phyloP scores from a whole-genome alignment of 2,113 vertebrate genomes.

The Pithys albifrons region DNA sequence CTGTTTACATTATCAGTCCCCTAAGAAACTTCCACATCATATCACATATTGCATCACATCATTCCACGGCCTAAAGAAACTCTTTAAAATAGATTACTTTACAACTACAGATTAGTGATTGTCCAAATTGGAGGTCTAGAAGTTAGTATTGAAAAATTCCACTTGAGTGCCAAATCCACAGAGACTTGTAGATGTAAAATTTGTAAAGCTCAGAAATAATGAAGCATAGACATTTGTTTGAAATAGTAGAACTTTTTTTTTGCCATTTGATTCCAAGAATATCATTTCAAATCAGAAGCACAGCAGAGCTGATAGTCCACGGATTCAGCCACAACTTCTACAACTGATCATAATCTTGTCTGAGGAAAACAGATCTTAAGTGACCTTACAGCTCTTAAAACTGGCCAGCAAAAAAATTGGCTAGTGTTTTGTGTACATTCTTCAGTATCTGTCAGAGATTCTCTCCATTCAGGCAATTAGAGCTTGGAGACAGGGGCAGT shows the following conservation, averaged over 20 bases:
- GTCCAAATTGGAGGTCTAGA: background rate
- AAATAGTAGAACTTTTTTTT: background rate
- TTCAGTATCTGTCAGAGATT: background rate
- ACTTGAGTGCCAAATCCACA: background rate
- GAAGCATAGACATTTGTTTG: background rate
- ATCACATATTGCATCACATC: background rate
- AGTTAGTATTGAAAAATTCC: background rate
- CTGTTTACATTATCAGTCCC: background rate
- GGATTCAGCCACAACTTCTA: background rate
- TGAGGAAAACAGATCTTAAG: background rate
- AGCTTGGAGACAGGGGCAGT: background rate
- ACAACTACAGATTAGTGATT: background rate
- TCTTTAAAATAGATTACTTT: background rate
- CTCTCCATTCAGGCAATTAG: background rate
- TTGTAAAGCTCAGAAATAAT: background rate
- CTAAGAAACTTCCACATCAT: background rate
- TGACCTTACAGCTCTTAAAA: background rate
- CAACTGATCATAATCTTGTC: background rate
- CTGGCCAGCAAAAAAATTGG: background rate
- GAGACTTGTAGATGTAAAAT: background rate
- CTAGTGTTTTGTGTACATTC: background rate
- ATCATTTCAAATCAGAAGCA: background rate
- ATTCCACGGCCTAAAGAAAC: background rate
- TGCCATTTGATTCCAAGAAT: background rate
- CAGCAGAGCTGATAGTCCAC: background rate